Conservation (phyloP, 2,113 vertebrate genomes). For the Cottus gobio region DNA sequence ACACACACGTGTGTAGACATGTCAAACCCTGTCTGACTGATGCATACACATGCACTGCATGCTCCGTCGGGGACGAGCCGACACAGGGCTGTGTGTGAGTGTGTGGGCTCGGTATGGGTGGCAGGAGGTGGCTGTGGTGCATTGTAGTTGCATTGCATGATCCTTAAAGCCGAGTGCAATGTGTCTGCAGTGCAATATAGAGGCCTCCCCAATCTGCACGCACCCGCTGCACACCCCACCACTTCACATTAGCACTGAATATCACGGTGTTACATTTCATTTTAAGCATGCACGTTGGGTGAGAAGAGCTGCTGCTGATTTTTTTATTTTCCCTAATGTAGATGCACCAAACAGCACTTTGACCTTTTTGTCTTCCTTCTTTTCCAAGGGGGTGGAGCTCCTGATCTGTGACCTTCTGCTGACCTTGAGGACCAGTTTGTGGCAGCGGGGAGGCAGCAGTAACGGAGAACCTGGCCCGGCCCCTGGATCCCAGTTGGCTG, state of each 20-base stretch:
- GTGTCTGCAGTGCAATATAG: conserved; percentile 97
- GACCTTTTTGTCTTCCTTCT: background rate
- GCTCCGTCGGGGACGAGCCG: conserved; percentile 18
- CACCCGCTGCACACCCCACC: conserved; percentile 61
- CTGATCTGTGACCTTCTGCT: conserved; percentile 93
- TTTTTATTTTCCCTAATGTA: background rate
- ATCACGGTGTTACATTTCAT: background rate
- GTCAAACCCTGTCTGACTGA: background rate
- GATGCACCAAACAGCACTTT: background rate
- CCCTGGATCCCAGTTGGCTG: conserved; percentile 88
- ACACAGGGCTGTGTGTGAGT: conserved; percentile 27
- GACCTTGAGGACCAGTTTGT: conserved; percentile 92
- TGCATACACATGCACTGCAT: conserved; percentile 16
- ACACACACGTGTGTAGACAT: background rate
- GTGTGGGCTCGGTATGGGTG: conserved; percentile 56
- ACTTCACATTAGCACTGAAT: conserved; percentile 4
- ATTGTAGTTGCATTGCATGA: conserved; percentile 99
- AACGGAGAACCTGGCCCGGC: conserved; percentile 91
- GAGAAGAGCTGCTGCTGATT: background rate
- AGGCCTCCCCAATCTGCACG: conserved; percentile 84
- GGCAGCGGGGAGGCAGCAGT: conserved; percentile 90
- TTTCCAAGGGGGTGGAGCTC: conserved; percentile 90
- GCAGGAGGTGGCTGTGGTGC: conserved; percentile 86
- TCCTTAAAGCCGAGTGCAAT: conserved; percentile 89
- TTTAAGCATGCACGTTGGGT: background rate